Percentiles rank a stretch among this genome's conserved stretches.
These are phyloP conservation scores for Bhutanitis thaidina DNA, from an alignment of 2,888 invertebrate genomes.

Conservation along the genomic window DNA sequence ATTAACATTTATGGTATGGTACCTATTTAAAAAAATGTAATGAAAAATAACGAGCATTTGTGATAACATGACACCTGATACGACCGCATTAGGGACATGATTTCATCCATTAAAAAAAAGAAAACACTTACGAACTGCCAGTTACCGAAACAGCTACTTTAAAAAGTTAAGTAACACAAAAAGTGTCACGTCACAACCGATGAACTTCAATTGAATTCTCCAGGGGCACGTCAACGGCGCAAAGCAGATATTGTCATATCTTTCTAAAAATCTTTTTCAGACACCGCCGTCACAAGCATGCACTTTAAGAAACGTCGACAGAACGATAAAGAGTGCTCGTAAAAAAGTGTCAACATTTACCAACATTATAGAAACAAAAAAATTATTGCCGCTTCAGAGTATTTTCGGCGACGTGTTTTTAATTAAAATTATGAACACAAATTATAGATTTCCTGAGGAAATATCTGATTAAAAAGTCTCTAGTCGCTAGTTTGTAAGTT, in stretches of 20 bases:
- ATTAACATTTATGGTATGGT: too few relatives aligned
- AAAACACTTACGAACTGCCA: slow-evolving; percentile 2
- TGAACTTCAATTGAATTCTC: slow-evolving; percentile 13
- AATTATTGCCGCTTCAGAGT: slow-evolving; percentile 31
- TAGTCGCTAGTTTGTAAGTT: slow-evolving; percentile 38
- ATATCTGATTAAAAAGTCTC: slow-evolving; percentile 52
- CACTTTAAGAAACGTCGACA: slow-evolving; percentile 48
- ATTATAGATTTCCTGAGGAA: slow-evolving; percentile 70
- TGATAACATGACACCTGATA: not conserved
- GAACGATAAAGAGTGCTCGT: slow-evolving; percentile 42
- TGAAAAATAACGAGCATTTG: too few relatives aligned
- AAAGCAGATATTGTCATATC: slow-evolving; percentile 22
- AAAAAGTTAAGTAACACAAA: slow-evolving; percentile 1
- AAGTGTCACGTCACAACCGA: slow-evolving; percentile 3
- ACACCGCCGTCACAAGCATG: slow-evolving; percentile 41
- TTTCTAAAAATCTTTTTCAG: slow-evolving; percentile 20
- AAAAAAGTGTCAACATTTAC: slow-evolving; percentile 71
- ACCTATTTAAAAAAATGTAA: too few relatives aligned
- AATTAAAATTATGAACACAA: slow-evolving; percentile 61
- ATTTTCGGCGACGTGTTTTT: slow-evolving; percentile 46
- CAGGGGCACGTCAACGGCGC: slow-evolving; percentile 14
- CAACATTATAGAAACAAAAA: slow-evolving; percentile 41
- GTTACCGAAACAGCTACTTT: slow-evolving; percentile 2
- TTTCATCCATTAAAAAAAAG: not conserved
- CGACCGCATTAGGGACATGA: not conserved